phyloP scores from a whole-genome alignment of 2,113 vertebrate species.

The Rhinoptilus africanus region DNA sequence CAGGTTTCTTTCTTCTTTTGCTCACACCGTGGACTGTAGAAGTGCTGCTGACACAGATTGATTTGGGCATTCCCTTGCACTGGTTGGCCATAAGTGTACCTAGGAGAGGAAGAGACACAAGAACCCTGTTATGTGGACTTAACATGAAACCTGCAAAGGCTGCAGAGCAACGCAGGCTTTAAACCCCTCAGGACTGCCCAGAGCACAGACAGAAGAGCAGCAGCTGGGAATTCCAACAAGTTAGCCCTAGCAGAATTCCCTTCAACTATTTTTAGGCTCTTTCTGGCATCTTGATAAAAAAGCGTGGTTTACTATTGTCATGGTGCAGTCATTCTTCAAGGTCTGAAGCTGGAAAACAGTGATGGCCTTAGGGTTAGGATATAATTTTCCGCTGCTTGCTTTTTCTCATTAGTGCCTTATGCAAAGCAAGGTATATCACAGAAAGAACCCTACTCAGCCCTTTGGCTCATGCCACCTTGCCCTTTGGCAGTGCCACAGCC shows the following conservation, averaged over 20 bases:
- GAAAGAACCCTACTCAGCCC: background rate
- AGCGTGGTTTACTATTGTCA: background rate
- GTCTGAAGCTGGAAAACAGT: background rate
- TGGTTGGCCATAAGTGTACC: constrained; percentile 71
- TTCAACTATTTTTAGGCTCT: background rate
- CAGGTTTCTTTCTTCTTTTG: constrained; percentile 39
- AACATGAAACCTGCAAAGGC: background rate
- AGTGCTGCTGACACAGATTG: constrained; percentile 45
- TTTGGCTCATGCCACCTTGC: background rate
- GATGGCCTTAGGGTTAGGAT: background rate
- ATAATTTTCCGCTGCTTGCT: background rate
- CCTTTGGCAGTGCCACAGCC: background rate
- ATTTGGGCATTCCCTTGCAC: constrained; percentile 63
- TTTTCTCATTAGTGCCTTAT: background rate
- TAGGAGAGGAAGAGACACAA: background rate
- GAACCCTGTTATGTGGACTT: background rate
- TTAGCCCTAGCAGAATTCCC: background rate
- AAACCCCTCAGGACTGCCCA: background rate
- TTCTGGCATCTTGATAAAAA: background rate
- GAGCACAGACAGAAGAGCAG: background rate
- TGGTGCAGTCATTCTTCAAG: background rate
- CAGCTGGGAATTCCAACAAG: background rate
- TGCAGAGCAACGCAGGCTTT: background rate
- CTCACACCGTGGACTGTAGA: constrained; percentile 32
- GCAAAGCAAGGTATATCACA: background rate